Evolutionary conservation across 2,113 vertebrate species (phyloP).

Genomic region (Orycteropus afer): DNA sequence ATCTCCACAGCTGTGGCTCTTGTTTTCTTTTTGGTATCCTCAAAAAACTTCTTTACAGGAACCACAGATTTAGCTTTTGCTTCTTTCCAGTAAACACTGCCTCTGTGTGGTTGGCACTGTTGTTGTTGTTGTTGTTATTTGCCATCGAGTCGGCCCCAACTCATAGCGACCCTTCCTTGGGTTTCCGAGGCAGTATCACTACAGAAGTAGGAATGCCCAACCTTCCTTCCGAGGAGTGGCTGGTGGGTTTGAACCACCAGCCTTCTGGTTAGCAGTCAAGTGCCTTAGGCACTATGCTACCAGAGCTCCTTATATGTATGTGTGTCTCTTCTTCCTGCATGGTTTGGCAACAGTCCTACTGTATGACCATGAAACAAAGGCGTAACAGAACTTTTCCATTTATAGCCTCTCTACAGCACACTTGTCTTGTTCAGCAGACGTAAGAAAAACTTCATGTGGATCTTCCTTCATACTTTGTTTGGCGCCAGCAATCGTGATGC

Average conservation of each 20-base stretch:
- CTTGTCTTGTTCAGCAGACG: slow-evolving; percentile 89
- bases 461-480: slow-evolving; percentile 90
- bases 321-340: slow-evolving; percentile 87
- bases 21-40: slow-evolving; percentile 86
- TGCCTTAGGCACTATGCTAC: too few relatives aligned
- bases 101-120: slow-evolving; percentile 88
- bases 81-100: slow-evolving; percentile 89
- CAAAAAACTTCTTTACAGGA: slow-evolving; percentile 86
- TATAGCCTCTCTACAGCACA: too few relatives aligned
- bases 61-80: slow-evolving; percentile 84
- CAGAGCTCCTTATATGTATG: slow-evolving; percentile 89
- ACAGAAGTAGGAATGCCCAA: too few relatives aligned
- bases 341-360: slow-evolving; percentile 87
- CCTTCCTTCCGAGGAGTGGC: too few relatives aligned
- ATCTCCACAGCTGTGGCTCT: slow-evolving; percentile 88
- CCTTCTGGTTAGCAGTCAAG: too few relatives aligned
- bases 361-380: slow-evolving; percentile 86
- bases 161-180: too few relatives aligned
- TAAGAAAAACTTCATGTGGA: slow-evolving; percentile 87
- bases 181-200: slow-evolving; percentile 83
- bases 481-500: slow-evolving; percentile 87
- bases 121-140: too few relatives aligned
- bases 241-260: too few relatives aligned
- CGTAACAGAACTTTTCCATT: slow-evolving; percentile 88
- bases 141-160: too few relatives aligned